phyloP scores from a whole-genome alignment of 2,113 vertebrate genomes.

The Haliaeetus leucogaster region DNA sequence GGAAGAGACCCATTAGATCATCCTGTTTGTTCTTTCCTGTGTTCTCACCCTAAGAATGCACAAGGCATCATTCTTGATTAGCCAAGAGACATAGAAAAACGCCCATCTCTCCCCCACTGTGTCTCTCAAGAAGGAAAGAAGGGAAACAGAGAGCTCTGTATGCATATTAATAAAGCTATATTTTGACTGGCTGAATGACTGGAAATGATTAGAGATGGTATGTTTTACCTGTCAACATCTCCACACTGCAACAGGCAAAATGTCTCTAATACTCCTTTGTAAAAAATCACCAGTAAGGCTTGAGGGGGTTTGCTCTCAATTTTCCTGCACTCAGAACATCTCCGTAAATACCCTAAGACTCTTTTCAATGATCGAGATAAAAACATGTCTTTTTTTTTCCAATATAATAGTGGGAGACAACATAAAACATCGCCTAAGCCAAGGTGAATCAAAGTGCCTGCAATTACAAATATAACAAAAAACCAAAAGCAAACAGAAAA shows the following conservation, averaged over 20 bases:
- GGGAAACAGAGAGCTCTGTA: neutral
- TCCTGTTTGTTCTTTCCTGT: conserved; percentile 23
- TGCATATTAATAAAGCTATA: conserved; percentile 65
- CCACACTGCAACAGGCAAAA: conserved; percentile 2
- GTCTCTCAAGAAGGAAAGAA: conserved; percentile 29
- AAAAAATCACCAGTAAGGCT: neutral
- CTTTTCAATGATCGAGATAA: neutral
- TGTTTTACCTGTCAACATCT: conserved; percentile 59
- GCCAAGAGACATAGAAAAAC: conserved; percentile 25
- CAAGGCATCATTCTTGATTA: conserved; percentile 56
- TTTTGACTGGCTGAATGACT: conserved; percentile 62
- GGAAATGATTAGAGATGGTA: conserved; percentile 32
- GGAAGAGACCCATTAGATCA: conserved; percentile 32
- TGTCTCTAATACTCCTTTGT: neutral
- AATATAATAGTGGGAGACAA: neutral
- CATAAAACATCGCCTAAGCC: neutral
- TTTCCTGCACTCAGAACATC: neutral
- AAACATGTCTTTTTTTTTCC: neutral
- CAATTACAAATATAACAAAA: neutral
- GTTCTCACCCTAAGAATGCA: conserved; percentile 32
- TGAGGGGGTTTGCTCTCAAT: neutral
- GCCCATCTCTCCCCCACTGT: neutral
- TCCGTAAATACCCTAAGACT: neutral
- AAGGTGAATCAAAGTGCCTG: neutral
- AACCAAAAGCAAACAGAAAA: neutral